phyloP scores from a whole-genome alignment of 1,140 invertebrate genomes.

The Cryptotermes secundus region DNA sequence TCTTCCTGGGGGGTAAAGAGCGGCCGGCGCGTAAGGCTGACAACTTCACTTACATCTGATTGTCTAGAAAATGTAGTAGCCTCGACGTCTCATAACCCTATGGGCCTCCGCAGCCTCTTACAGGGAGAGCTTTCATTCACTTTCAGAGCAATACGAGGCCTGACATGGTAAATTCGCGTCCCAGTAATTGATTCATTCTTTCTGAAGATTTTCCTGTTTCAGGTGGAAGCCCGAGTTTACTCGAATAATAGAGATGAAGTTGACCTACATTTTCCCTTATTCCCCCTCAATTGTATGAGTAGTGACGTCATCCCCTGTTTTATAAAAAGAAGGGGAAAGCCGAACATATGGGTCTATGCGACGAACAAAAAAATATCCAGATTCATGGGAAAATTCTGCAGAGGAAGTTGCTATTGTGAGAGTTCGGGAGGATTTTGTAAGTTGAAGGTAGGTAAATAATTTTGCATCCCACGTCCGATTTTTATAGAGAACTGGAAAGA shows the following conservation, averaged over 20 bases:
- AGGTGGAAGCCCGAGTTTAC: background rate
- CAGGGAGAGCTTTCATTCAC: no score
- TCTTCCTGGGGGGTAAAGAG: no score
- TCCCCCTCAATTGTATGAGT: background rate
- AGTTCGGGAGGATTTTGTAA: background rate
- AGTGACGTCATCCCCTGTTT: background rate
- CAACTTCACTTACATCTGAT: no score
- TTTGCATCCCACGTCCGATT: background rate
- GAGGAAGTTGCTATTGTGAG: background rate
- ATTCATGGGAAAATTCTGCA: slow-evolving; percentile 16
- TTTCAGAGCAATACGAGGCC: no score
- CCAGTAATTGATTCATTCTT: background rate
- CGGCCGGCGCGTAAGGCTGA: no score
- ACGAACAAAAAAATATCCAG: slow-evolving; percentile 8
- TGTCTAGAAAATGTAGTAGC: no score
- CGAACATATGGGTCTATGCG: background rate
- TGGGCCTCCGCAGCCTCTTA: no score
- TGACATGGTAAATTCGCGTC: no score
- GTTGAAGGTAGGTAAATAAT: slow-evolving; percentile 2
- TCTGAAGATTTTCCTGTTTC: background rate
- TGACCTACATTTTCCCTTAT: slow-evolving; percentile 12
- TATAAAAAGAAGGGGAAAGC: background rate
- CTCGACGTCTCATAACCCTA: no score
- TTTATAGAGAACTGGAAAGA: background rate
- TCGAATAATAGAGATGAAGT: background rate